A percentile compares a stretch with the other conserved stretches of the same genome.
Conservation (phyloP, 2,888 invertebrate species). For the Chrysina gloriosa region DNA sequence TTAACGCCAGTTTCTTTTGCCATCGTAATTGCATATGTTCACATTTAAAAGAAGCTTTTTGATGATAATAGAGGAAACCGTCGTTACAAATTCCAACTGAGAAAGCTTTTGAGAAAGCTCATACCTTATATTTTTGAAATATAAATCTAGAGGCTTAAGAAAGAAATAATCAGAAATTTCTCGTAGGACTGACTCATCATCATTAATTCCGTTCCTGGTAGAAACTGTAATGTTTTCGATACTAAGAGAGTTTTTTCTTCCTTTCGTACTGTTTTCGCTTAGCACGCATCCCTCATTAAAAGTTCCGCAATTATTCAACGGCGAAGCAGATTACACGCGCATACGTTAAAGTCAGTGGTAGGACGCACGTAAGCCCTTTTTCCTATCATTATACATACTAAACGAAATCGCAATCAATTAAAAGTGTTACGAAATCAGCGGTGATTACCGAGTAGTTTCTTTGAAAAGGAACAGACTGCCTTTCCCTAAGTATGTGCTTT, state of each 20-base stretch:
- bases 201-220: too few species aligned
- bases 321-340: background rate
- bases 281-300: slow-evolving; percentile 12
- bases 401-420: background rate
- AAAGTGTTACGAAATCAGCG: background rate
- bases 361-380: background rate
- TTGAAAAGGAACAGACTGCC: background rate
- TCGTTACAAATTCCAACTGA: too few species aligned
- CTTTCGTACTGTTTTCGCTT: slow-evolving; percentile 10
- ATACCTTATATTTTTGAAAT: too few species aligned
- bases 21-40: too few species aligned
- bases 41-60: too few species aligned
- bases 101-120: too few species aligned
- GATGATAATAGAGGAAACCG: too few species aligned
- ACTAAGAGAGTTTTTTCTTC: background rate
- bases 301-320: slow-evolving; percentile 8
- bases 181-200: too few species aligned
- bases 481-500: background rate
- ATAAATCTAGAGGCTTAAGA: too few species aligned
- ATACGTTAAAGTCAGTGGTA: background rate
- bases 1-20: too few species aligned
- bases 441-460: background rate
- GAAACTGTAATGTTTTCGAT: too few species aligned
- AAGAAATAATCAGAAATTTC: too few species aligned
- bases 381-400: background rate